These are phyloP conservation scores for Cercocebus atys DNA, from an alignment of 2,113 vertebrate species.

Conservation along the genomic window DNA sequence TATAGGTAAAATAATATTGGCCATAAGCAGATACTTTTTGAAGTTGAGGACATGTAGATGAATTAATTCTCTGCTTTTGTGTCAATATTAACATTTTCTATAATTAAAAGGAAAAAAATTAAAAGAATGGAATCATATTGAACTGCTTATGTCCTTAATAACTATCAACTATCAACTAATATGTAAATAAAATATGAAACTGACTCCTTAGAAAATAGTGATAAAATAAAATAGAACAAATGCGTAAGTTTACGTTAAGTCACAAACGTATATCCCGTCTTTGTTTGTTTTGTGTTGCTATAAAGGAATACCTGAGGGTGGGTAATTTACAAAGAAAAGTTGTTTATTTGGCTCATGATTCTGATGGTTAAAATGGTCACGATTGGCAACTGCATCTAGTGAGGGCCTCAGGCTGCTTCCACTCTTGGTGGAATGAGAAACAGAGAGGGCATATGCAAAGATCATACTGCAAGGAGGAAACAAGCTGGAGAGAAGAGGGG, in stretches of 20 bases:
- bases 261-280: not conserved
- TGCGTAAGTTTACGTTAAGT: not conserved
- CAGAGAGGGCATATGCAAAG: not conserved
- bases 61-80: not conserved
- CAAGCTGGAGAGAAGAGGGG: not conserved
- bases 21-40: not conserved
- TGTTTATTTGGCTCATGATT: not conserved
- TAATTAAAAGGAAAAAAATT: not conserved
- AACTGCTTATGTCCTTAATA: not conserved
- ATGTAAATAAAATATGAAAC: not conserved
- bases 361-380: not conserved
- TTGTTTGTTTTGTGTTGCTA: not conserved
- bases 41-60: not conserved
- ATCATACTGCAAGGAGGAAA: not conserved
- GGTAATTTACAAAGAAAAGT: not conserved
- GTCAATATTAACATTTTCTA: not conserved
- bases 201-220: not conserved
- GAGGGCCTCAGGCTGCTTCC: not conserved
- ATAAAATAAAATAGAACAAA: not conserved
- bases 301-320: not conserved
- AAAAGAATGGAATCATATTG: not conserved
- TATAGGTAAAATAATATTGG: not conserved
- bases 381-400: not conserved
- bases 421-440: not conserved
- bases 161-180: not conserved